These are phyloP conservation scores for Lethrus apterus DNA, from an alignment of 1,140 invertebrate genomes.

Conservation along the genomic window DNA sequence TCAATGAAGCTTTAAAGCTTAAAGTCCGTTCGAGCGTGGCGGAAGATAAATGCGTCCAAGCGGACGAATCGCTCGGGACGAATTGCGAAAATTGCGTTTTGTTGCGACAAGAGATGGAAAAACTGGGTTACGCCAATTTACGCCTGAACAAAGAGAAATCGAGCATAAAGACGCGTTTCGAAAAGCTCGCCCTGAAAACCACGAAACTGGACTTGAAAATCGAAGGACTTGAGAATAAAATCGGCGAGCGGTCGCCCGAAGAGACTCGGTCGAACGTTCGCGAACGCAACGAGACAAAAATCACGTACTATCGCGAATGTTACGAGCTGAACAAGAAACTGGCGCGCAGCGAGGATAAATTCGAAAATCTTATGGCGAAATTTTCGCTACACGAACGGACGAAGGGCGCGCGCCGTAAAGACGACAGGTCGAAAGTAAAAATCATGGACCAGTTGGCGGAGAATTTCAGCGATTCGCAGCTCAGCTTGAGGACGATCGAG, in stretches of 20 bases:
- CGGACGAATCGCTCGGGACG: background rate
- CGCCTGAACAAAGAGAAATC: slow-evolving; percentile 8
- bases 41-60: background rate
- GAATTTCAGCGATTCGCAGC: background rate
- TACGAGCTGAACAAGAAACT: too few relatives aligned
- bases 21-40: background rate
- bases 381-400: too few relatives aligned
- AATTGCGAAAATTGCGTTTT: slow-evolving; percentile 3
- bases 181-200: slow-evolving; percentile 8
- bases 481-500: background rate
- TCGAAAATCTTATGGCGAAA: too few relatives aligned
- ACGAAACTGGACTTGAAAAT: slow-evolving; percentile 5
- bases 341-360: too few relatives aligned
- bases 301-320: too few relatives aligned
- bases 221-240: slow-evolving; percentile 1
- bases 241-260: too few relatives aligned
- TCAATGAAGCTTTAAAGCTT: slow-evolving; percentile 1
- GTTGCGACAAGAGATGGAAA: slow-evolving; percentile 8
- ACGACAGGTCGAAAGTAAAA: background rate
- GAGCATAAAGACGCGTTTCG: slow-evolving; percentile 1
- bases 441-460: slow-evolving; percentile 7
- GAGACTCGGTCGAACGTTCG: too few relatives aligned
- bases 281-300: too few relatives aligned
- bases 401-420: too few relatives aligned
- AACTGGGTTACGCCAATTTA: slow-evolving; percentile 10